Base-by-base conservation (phyloP, 2,113 vertebrate genomes). In the Vanacampus margaritifer region DNA sequence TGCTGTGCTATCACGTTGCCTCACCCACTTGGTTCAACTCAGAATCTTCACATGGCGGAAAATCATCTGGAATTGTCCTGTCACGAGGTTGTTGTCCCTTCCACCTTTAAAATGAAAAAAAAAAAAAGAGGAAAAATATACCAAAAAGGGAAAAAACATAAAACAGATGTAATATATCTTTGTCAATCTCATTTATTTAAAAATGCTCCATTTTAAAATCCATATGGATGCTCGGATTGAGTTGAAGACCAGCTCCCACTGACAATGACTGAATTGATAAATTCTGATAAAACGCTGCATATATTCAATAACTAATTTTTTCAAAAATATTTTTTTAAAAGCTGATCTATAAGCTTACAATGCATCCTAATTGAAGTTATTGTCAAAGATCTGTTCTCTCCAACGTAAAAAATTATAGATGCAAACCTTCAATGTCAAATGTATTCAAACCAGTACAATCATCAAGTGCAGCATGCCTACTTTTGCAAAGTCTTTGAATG, bases 221-320 rank as follows among this genome's bases (percentile, higher is more conserved):
- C 53, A 53, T 53, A 50, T 28, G 12, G 24, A 60, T 48, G 43
- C 28, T 14, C 19, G 39, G 67, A 60, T 23, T 24, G 26, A 69
- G 45, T 48, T 37, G 32, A 61, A 60, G 67, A 26, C 43, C 5
- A 46, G 6, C 46, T 39, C 57, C 54, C 66, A 68, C 32, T 68
- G 56, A 60, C 45, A 41, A 12, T 60, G 57, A 36, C 43, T 60
- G 8, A 58, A 58, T 5, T 19, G 19, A 7, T 68, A 46, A 9
- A 24, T 61, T 54, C 67, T 48, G 9, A 28, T 26, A 43, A 17
- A 28, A n/a, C 37, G 17, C 28, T 14, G 14, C 56, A 32, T 36
- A 28, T 14, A 11, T 63, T 62, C 16, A 37, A 69, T 46, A 23
- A 63, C 14, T 11, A 11, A 23, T 57, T 57, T 14, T 7, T 50